phyloP scores from a whole-genome alignment of 2,888 invertebrate species.

The Chloroclysta siterata region DNA sequence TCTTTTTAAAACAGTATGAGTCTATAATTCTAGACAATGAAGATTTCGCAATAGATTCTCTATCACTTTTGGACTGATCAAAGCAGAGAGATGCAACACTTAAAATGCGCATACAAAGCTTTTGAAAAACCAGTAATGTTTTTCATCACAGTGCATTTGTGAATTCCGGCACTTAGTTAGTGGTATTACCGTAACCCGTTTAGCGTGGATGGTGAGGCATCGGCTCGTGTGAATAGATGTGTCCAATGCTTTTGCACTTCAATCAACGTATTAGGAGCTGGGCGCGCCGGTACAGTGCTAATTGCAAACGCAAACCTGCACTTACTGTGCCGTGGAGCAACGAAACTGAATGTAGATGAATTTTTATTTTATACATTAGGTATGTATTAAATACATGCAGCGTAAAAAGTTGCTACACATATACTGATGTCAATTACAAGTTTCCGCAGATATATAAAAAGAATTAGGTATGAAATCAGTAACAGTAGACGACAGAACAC shows the following conservation, averaged over 20 bases:
- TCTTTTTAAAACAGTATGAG: no score
- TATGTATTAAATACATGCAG: no score
- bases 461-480: no score
- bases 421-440: no score
- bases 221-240: conserved; percentile 37
- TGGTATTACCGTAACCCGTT: conserved; percentile 29
- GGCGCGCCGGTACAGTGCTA: conserved; percentile 57
- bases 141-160: not conserved
- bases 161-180: conserved; percentile 26
- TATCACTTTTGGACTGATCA: no score
- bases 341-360: not conserved
- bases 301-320: conserved; percentile 43
- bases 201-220: conserved; percentile 20
- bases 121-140: not conserved
- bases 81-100: no score
- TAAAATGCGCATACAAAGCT: not conserved
- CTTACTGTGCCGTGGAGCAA: conserved; percentile 22
- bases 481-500: no score
- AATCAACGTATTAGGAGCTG: conserved; percentile 78
- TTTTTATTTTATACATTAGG: no score
- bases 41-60: no score
- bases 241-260: conserved; percentile 76
- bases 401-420: no score
- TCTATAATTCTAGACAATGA: no score
- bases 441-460: no score